A percentile compares a stretch with the other conserved stretches of the same genome.
Conservation (phyloP, 2,113 vertebrate genomes). For the Daboia siamensis region DNA sequence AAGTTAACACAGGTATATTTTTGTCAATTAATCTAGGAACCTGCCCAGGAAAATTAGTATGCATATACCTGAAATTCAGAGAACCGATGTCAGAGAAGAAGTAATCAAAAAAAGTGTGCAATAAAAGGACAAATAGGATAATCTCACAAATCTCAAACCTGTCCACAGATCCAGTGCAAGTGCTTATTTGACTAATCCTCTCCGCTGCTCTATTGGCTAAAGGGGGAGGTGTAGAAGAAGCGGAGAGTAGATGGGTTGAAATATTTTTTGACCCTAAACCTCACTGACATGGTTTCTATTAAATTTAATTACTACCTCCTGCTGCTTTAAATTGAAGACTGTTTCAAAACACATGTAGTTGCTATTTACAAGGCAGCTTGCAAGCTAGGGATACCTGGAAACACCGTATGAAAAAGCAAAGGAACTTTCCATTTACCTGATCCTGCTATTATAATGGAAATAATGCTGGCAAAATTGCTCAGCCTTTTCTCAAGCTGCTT, state of each 20-base stretch:
- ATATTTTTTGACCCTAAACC: slow-evolving; percentile 46
- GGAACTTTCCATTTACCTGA: neutral
- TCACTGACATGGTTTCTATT: slow-evolving; percentile 52
- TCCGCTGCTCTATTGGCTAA: slow-evolving; percentile 13
- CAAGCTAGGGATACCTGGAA: slow-evolving; percentile 30
- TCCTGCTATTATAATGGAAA: slow-evolving; percentile 26
- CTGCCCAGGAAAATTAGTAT: neutral
- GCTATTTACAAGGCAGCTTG: slow-evolving; percentile 45
- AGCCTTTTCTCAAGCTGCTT: neutral
- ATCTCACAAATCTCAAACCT: neutral
- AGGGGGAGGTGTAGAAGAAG: slow-evolving; percentile 5
- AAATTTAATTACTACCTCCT: slow-evolving; percentile 46
- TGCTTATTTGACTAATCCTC: slow-evolving; percentile 35
- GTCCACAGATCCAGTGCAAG: neutral
- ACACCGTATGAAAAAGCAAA: neutral
- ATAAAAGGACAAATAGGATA: slow-evolving; percentile 27
- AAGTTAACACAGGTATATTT: neutral
- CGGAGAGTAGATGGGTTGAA: slow-evolving; percentile 42
- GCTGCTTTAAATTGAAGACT: slow-evolving; percentile 53
- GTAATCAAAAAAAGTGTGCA: neutral
- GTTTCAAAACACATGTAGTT: slow-evolving; percentile 36
- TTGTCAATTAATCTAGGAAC: slow-evolving; percentile 28
- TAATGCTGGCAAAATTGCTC: slow-evolving; percentile 17
- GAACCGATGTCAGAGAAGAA: neutral
- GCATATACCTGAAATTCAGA: neutral